Percentiles rank a stretch among this genome's conserved stretches.
Evolutionary conservation across 1,140 invertebrate species (phyloP).

Genomic region (Eurosta solidaginis): DNA sequence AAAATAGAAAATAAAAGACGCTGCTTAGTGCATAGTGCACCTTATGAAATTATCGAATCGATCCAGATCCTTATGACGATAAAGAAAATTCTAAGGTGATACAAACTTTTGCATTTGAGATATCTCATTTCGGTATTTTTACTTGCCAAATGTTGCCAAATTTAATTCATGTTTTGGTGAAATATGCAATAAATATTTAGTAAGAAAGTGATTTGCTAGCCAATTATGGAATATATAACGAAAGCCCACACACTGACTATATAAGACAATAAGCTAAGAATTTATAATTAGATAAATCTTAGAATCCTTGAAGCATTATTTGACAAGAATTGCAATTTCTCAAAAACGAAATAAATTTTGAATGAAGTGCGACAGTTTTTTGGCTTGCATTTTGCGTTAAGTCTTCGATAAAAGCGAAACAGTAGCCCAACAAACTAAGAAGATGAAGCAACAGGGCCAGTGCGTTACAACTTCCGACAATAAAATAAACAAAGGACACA

Average conservation of each 20-base stretch:
- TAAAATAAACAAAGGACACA: background rate
- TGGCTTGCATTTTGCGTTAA: conserved; percentile 7
- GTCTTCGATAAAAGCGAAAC: background rate
- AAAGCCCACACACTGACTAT: background rate
- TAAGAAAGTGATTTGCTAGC: too few relatives aligned
- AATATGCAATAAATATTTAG: too few relatives aligned
- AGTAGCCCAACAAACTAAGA: background rate
- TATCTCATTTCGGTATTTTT: too few relatives aligned
- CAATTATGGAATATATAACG: too few relatives aligned
- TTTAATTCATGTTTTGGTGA: too few relatives aligned
- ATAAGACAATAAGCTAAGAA: background rate
- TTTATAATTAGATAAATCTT: background rate
- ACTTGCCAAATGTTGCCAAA: too few relatives aligned
- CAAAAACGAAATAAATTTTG: background rate
- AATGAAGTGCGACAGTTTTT: background rate
- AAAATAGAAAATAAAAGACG: too few relatives aligned
- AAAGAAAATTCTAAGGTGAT: too few relatives aligned
- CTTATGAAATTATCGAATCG: too few relatives aligned
- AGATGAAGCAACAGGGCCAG: background rate
- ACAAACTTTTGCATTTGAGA: too few relatives aligned
- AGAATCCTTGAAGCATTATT: conserved; percentile 11
- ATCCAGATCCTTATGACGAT: too few relatives aligned
- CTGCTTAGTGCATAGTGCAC: too few relatives aligned
- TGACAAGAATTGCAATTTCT: conserved; percentile 10
- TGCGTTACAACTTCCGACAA: background rate